These are phyloP conservation scores for Pseudochirops corinnae DNA, from an alignment of 2,797 vertebrate genomes.

Conservation along the genomic window DNA sequence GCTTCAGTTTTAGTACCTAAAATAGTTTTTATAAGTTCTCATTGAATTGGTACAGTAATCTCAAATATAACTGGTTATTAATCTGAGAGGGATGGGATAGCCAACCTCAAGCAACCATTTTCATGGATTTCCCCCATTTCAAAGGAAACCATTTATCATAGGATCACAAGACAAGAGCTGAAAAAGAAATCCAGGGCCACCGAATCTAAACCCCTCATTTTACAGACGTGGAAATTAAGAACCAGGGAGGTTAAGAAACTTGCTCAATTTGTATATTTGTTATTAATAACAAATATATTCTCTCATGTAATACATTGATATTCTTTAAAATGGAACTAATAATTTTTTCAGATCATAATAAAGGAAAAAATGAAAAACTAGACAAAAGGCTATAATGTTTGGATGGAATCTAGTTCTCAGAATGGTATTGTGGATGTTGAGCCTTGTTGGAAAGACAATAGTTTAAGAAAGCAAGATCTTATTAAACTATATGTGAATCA, in stretches of 20 bases:
- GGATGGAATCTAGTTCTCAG: neutral
- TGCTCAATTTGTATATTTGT: neutral
- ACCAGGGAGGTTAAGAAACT: neutral
- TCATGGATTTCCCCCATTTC: neutral
- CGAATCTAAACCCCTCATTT: neutral
- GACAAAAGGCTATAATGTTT: neutral
- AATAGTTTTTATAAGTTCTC: neutral
- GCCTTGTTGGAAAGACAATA: neutral
- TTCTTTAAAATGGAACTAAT: neutral
- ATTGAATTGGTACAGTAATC: neutral
- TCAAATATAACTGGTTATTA: neutral
- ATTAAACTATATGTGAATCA: neutral
- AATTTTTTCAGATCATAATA: neutral
- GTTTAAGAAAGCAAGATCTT: neutral
- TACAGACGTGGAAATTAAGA: neutral
- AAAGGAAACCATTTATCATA: neutral
- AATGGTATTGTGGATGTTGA: neutral
- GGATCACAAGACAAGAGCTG: neutral
- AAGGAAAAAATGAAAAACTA: neutral
- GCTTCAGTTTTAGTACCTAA: neutral
- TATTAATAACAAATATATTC: neutral
- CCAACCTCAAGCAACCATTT: neutral
- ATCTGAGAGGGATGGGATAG: neutral
- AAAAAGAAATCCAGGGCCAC: neutral
- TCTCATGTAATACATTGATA: neutral